These are phyloP conservation scores for Ptiloglossa arizonensis DNA, from an alignment of 1,140 invertebrate species.

Conservation along the genomic window DNA sequence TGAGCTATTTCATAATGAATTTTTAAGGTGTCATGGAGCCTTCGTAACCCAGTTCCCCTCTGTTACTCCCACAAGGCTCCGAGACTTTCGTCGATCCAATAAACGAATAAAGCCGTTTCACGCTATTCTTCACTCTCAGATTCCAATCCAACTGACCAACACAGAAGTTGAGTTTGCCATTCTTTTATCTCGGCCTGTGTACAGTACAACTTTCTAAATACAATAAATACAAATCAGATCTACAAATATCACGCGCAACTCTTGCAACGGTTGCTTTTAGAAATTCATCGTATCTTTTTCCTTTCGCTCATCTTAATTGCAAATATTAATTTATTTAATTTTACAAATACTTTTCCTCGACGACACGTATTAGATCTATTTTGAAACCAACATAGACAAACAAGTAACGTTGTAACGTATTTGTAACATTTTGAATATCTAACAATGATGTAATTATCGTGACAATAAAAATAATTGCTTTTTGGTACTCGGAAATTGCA, in stretches of 20 bases:
- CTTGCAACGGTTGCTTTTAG: too few species aligned
- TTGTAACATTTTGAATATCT: too few species aligned
- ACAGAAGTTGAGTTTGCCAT: constrained; percentile 38
- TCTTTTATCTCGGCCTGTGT: neutral
- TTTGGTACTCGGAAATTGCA: too few species aligned
- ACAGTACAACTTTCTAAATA: neutral
- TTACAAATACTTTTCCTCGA: too few species aligned
- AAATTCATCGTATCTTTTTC: neutral
- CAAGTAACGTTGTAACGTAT: too few species aligned
- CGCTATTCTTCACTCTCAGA: constrained; percentile 50
- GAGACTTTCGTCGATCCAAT: constrained; percentile 67
- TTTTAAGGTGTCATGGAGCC: constrained; percentile 65
- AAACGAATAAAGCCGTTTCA: constrained; percentile 65
- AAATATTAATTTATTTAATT: too few species aligned
- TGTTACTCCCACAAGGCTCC: constrained; percentile 63
- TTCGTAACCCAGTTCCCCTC: constrained; percentile 61
- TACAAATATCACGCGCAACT: neutral
- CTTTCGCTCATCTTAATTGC: too few species aligned
- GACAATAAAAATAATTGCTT: too few species aligned
- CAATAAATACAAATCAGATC: neutral
- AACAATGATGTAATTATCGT: too few species aligned
- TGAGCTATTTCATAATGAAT: constrained; percentile 68
- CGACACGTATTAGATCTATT: too few species aligned
- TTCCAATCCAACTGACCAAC: constrained; percentile 57
- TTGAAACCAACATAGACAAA: too few species aligned